Conservation (phyloP, 1,140 invertebrate species). For the Anastrepha obliqua region DNA sequence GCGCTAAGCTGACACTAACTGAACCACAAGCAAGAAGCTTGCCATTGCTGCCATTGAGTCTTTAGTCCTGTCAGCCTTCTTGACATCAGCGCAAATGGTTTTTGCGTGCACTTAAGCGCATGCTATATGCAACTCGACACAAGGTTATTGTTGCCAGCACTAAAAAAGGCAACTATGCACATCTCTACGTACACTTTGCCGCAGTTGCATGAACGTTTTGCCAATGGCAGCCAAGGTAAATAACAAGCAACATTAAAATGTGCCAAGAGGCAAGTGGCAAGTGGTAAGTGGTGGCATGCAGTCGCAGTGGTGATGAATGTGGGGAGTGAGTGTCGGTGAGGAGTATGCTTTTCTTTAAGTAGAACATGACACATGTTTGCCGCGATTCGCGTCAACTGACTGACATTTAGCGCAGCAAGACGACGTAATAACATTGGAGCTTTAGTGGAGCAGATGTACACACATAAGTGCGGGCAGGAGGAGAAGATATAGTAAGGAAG, state of each 20-base stretch:
- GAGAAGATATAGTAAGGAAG: no score
- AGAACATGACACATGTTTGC: constrained; percentile 45
- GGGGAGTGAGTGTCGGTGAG: neutral
- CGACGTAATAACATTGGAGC: constrained; percentile 33
- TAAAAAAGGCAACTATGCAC: neutral
- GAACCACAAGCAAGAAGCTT: neutral
- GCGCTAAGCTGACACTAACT: neutral
- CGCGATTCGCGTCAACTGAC: constrained; percentile 24
- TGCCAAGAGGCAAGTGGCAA: neutral
- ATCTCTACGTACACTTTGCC: neutral
- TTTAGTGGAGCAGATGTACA: neutral
- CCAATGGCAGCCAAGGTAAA: neutral
- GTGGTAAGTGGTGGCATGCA: neutral
- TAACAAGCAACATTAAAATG: neutral
- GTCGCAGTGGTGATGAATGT: neutral
- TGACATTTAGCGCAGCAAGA: constrained; percentile 35
- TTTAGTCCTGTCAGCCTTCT: constrained; percentile 26
- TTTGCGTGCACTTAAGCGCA: constrained; percentile 2
- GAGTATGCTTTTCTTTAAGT: constrained; percentile 24
- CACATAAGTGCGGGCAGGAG: neutral
- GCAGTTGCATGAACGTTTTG: neutral
- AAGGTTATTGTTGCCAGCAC: neutral
- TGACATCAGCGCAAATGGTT: constrained; percentile 28
- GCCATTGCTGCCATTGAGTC: constrained; percentile 38
- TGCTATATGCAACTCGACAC: neutral